Evolutionary conservation across 2,113 vertebrate species (phyloP).

Genomic region (Eretmodus cyanostictus): DNA sequence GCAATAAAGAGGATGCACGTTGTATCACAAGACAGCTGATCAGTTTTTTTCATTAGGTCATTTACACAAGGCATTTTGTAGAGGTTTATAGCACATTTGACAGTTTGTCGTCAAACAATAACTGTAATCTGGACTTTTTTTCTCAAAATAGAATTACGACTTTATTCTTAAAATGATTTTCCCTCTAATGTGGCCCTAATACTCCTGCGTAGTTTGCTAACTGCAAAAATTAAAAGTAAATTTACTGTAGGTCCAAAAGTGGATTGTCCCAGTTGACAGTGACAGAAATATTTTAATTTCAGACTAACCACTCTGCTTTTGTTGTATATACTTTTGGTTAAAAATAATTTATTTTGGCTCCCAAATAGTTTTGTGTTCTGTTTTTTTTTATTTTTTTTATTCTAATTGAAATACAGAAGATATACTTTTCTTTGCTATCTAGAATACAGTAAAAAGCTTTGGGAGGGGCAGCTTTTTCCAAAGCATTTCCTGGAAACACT

Average conservation of each 20-base stretch:
- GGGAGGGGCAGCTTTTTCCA: constrained; percentile 7
- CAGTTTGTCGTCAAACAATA: background rate
- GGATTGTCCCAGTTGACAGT: background rate
- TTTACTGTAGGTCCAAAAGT: background rate
- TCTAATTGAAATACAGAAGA: background rate
- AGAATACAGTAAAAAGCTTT: background rate
- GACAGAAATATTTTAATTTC: background rate
- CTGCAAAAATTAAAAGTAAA: background rate
- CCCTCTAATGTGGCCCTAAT: background rate
- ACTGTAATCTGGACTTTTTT: background rate
- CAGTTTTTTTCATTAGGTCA: background rate
- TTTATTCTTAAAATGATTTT: background rate
- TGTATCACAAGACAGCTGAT: background rate
- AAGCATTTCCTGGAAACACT: constrained; percentile 16
- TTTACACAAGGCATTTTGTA: background rate
- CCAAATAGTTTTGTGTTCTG: background rate
- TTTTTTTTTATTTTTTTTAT: background rate
- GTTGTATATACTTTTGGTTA: background rate
- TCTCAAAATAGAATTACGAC: background rate
- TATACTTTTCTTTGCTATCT: background rate
- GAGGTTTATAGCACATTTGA: background rate
- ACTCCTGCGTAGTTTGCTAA: background rate
- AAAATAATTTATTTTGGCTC: background rate
- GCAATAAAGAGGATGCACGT: background rate
- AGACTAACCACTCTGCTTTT: background rate